Conservation (phyloP, 2,888 invertebrate genomes). For the Himalopsyche kuldschensis region DNA sequence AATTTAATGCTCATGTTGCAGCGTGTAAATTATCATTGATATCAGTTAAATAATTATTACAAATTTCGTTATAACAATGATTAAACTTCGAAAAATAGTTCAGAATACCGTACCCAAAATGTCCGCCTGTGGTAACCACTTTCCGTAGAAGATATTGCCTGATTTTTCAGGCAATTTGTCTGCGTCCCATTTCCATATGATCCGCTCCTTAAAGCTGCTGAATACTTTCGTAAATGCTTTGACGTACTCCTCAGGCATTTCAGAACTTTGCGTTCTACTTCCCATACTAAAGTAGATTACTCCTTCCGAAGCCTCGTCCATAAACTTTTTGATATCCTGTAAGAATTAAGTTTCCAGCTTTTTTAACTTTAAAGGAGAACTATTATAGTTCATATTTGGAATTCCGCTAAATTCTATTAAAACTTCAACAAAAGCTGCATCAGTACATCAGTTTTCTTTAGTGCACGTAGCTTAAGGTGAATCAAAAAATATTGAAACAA, state of each 20-base stretch:
- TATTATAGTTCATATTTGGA: too few relatives aligned
- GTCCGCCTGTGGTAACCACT: constrained; percentile 59
- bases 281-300: constrained; percentile 56
- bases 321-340: constrained; percentile 44
- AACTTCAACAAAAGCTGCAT: too few relatives aligned
- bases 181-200: constrained; percentile 57
- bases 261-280: constrained; percentile 50
- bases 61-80: too few relatives aligned
- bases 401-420: too few relatives aligned
- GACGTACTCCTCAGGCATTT: constrained; percentile 50
- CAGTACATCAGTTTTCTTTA: too few relatives aligned
- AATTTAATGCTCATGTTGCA: too few relatives aligned
- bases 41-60: too few relatives aligned
- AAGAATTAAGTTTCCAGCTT: constrained; percentile 6
- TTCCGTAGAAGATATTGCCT: constrained; percentile 50
- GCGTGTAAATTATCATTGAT: too few relatives aligned
- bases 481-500: too few relatives aligned
- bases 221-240: constrained; percentile 47
- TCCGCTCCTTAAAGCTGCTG: constrained; percentile 48
- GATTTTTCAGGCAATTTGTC: constrained; percentile 48
- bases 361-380: background rate
- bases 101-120: constrained; percentile 45
- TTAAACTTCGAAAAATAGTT: background rate
- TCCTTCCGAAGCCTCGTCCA: constrained; percentile 50
- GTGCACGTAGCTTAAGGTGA: too few relatives aligned